phyloP scores from a whole-genome alignment of 2,113 vertebrate species.

The Fregetta grallaria region DNA sequence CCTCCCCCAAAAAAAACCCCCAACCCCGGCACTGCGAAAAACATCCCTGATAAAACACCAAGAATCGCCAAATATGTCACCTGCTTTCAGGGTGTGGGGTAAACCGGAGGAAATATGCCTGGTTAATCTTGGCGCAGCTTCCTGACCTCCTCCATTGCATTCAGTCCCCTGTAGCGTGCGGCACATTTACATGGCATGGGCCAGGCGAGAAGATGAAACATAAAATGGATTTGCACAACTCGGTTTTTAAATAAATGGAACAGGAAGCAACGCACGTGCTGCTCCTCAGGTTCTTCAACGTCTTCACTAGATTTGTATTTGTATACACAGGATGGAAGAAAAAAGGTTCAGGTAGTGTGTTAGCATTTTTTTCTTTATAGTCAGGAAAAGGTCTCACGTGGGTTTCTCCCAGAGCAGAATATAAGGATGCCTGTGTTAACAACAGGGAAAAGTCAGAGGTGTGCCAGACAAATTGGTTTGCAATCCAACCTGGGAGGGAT shows the following conservation, averaged over 20 bases:
- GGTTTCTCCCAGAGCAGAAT: neutral
- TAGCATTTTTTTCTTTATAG: no score
- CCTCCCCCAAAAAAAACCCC: no score
- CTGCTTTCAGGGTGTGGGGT: neutral
- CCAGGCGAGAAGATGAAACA: neutral
- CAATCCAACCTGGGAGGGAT: neutral
- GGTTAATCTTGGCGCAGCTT: rapidly evolving
- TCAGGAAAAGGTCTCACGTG: neutral
- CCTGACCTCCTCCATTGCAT: rapidly evolving
- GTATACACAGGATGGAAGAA: no score
- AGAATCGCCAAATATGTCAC: neutral
- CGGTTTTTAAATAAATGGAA: neutral
- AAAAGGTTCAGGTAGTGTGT: neutral
- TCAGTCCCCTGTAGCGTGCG: rapidly evolving
- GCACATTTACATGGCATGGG: rapidly evolving
- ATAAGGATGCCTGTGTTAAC: no score
- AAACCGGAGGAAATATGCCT: rapidly evolving
- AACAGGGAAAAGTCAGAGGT: neutral
- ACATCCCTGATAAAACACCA: neutral
- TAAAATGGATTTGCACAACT: neutral
- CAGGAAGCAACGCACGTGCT: no score
- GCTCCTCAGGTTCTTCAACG: no score
- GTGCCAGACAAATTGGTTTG: neutral
- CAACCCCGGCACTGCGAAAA: neutral
- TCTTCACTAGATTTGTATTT: neutral